These are phyloP conservation scores for Petrocephalus sullivani DNA, from an alignment of 2,797 vertebrate species.

Conservation along the genomic window DNA sequence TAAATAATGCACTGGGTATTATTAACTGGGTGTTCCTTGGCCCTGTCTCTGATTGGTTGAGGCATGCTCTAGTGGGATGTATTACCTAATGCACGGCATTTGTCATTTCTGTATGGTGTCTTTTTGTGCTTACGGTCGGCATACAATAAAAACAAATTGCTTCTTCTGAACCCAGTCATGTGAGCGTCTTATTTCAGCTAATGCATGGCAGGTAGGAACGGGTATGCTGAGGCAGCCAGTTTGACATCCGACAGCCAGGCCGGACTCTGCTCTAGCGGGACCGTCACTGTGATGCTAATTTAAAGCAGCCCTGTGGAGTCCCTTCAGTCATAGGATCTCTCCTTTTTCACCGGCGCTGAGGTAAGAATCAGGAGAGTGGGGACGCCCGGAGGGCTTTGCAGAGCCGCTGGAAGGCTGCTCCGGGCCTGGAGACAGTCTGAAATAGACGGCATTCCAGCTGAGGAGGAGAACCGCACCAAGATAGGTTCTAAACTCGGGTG, in stretches of 20 bases:
- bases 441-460: slow-evolving; percentile 4
- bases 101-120: not conserved
- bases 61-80: not conserved
- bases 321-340: not conserved
- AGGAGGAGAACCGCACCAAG: not conserved
- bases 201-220: not conserved
- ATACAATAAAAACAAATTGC: not conserved
- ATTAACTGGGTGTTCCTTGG: not conserved
- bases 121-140: not conserved
- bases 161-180: not conserved
- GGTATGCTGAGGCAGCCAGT: not conserved
- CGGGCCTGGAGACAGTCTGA: slow-evolving; percentile 3
- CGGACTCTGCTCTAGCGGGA: not conserved
- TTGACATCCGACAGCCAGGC: not conserved
- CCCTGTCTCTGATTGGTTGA: not conserved
- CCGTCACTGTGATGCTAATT: not conserved
- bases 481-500: slow-evolving; percentile 16
- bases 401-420: not conserved
- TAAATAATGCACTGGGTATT: not conserved
- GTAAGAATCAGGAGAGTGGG: not conserved
- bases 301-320: not conserved
- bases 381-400: not conserved
- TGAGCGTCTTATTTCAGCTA: not conserved
- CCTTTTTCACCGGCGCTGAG: not conserved
- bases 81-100: not conserved